Evolutionary conservation across 2,113 vertebrate genomes (phyloP).

Genomic region (Melierax canorus): DNA sequence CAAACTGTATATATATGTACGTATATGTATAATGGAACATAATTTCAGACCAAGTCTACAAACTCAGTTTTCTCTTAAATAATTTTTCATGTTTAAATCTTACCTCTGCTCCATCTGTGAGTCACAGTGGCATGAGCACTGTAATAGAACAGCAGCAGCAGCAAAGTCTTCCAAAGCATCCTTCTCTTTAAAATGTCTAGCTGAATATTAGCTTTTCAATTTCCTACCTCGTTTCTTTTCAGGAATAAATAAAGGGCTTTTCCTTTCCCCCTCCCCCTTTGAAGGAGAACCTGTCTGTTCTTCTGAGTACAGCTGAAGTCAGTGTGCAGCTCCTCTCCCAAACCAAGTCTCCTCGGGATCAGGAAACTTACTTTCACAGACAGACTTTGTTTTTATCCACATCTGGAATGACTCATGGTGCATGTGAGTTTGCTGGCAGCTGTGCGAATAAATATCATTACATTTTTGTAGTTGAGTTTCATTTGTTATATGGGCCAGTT

Average conservation of each 20-base stretch:
- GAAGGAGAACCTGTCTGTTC: constrained; percentile 24
- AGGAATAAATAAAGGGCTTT: background rate
- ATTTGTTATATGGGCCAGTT: constrained; percentile 72
- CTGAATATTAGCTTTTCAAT: background rate
- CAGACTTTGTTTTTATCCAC: constrained; percentile 79
- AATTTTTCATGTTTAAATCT: constrained; percentile 58
- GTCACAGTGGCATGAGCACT: constrained; percentile 58
- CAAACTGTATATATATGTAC: background rate
- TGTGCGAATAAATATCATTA: constrained; percentile 74
- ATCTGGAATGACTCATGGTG: constrained; percentile 83
- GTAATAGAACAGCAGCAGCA: constrained; percentile 71
- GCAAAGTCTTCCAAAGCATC: constrained; percentile 70
- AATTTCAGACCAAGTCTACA: background rate
- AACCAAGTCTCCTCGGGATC: constrained; percentile 69
- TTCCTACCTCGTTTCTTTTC: constrained; percentile 9
- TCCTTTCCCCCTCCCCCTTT: background rate
- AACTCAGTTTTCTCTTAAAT: background rate
- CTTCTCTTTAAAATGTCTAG: constrained; percentile 6
- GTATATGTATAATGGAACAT: background rate
- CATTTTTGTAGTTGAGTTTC: constrained; percentile 74
- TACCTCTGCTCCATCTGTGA: constrained; percentile 75
- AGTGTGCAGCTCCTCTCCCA: constrained; percentile 41
- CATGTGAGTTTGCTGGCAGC: constrained; percentile 81
- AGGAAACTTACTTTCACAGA: constrained; percentile 73
- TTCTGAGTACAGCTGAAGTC: constrained; percentile 38